A percentile compares a stretch with the other conserved stretches of the same genome.
Conservation (phyloP, 2,113 vertebrate genomes). For the Platysternon megacephalum region DNA sequence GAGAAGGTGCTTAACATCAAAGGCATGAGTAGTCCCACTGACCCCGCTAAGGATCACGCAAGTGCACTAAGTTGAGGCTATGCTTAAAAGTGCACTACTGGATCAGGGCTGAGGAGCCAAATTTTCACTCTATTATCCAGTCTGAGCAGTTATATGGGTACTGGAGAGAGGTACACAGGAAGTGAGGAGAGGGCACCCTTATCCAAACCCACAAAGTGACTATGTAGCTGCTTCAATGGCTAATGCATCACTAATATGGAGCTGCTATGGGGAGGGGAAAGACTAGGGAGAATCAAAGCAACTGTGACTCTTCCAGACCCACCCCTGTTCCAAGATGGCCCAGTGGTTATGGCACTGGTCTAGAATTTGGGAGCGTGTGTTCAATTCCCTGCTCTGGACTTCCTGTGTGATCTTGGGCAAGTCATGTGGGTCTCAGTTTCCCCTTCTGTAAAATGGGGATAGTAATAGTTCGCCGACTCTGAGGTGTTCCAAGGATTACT, state of each 20-base stretch:
- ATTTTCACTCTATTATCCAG: neutral
- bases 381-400: neutral
- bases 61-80: neutral
- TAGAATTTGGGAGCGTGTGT: neutral
- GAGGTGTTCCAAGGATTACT: neutral
- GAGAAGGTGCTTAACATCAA: neutral
- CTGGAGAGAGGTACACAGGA: neutral
- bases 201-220: neutral
- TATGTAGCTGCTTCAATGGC: neutral
- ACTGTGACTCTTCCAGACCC: neutral
- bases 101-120: neutral
- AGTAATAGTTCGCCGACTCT: neutral
- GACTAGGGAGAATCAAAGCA: neutral
- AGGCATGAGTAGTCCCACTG: neutral
- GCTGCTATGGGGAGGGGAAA: neutral
- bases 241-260: neutral
- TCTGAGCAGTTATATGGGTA: neutral
- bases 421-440: neutral
- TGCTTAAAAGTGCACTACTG: neutral
- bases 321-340: neutral
- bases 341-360: neutral
- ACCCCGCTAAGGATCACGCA: neutral
- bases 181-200: no score
- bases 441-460: neutral
- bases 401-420: neutral